Base-by-base conservation (phyloP, 2,113 vertebrate genomes). In the Tyrannus savana region DNA sequence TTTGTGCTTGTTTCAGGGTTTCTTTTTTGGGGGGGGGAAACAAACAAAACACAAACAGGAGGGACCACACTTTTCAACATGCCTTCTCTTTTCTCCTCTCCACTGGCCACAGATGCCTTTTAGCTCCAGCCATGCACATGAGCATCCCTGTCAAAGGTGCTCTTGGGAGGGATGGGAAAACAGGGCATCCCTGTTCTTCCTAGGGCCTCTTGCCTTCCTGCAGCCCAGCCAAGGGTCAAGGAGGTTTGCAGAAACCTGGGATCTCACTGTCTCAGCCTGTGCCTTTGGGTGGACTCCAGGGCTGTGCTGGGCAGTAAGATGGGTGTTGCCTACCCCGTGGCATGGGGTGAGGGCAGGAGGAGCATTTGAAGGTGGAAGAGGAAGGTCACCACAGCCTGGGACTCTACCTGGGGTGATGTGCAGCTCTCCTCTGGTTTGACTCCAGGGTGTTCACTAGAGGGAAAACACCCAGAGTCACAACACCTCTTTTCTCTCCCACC, bases 71-170 rank as follows among this genome's bases (percentile, higher is more conserved):
- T 19, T 58, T 39, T 6, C 7, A 44, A 37, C 4, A 16, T 1
- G 10, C 28, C 14, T 44, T 46, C 19, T 7, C 52, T 33, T 59
- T 85, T 16, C 33, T 64, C 75, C 37, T 44, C 56, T 41, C 19
- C 10, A 1, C 74, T 39, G 39, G 39, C 58, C 73, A 64, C 0
- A 0, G 30, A 17, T 60, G 68, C 41, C 68, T 53, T 0, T 6
- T 15, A 44, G 53, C 68, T 50, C 47, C 0, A 0, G 73, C 15
- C 47, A 19, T 0, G 3, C 10, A 28, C 10, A 25, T 0, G 2
- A 7, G 12, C 44, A 31, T 12, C 35, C 12, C n/a, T 6, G 1
- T 2, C 6, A 10, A 53, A 67, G 39, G 30, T n/a, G 35, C 23
- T 78, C 42, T 39, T 10, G 35, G 37, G 19, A 74, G 55, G 44